These are phyloP conservation scores for Luidia sarsii DNA, from an alignment of 53 echinoderm and acorn worm genomes.

Conservation along the genomic window DNA sequence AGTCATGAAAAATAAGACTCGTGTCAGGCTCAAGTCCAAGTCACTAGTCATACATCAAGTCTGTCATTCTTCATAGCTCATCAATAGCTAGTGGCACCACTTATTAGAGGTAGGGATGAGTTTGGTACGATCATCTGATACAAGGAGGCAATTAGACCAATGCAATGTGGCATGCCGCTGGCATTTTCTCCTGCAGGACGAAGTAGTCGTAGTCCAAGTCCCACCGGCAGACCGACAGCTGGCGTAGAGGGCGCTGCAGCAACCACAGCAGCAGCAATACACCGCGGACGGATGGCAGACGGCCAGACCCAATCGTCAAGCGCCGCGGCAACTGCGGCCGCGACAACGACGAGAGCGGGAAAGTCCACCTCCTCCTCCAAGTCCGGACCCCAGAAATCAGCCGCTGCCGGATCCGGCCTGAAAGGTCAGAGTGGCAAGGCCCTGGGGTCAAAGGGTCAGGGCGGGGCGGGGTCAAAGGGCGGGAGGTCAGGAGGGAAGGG, in stretches of 20 bases:
- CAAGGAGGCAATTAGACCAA: no score
- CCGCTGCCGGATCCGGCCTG: slow-evolving; percentile 2
- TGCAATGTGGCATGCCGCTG: no score
- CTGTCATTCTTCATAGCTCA: no score
- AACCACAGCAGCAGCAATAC: background rate
- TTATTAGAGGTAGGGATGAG: no score
- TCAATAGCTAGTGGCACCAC: no score
- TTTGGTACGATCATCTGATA: no score
- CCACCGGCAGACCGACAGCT: slow-evolving; percentile 48
- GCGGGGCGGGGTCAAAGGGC: slow-evolving; percentile 23
- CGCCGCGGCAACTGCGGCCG: background rate
- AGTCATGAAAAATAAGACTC: no score
- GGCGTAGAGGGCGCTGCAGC: slow-evolving; percentile 6
- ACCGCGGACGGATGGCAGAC: slow-evolving; percentile 2
- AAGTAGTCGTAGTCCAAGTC: slow-evolving; percentile 88
- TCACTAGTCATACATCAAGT: no score
- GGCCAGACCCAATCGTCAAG: no score
- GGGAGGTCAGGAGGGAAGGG: slow-evolving; percentile 7
- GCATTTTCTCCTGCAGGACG: no score
- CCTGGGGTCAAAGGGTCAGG: background rate
- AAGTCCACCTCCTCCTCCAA: slow-evolving; percentile 6
- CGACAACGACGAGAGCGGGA: no score
- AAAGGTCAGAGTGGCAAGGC: background rate
- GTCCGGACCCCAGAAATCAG: slow-evolving; percentile 2
- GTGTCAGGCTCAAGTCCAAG: no score